phyloP scores from a whole-genome alignment of 2,888 invertebrate genomes.

The Eutolmus rufibarbis region DNA sequence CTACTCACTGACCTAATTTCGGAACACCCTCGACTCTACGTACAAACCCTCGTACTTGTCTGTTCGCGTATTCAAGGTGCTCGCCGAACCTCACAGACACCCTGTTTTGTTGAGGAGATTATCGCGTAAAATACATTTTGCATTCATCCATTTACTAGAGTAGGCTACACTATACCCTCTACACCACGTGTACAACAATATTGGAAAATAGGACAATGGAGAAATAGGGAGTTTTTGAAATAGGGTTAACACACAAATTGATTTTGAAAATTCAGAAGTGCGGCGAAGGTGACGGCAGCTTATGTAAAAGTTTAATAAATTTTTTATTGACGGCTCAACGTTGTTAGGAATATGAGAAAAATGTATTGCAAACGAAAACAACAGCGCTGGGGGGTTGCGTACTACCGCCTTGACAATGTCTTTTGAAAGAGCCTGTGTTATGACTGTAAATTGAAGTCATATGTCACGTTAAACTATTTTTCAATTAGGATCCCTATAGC shows the following conservation, averaged over 20 bases:
- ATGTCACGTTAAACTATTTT: background rate
- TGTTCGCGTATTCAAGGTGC: background rate
- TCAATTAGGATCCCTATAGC: too few species aligned
- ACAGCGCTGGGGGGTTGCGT: background rate
- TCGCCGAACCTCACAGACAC: background rate
- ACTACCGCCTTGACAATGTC: background rate
- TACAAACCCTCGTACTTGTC: background rate
- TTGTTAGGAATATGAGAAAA: background rate
- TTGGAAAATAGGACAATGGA: background rate
- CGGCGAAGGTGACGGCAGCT: background rate
- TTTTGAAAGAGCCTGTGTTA: background rate
- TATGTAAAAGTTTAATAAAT: background rate
- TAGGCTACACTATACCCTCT: background rate
- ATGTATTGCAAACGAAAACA: background rate
- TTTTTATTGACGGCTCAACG: background rate
- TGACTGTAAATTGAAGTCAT: background rate
- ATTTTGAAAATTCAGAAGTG: background rate
- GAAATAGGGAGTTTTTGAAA: background rate
- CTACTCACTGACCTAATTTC: conserved; percentile 12
- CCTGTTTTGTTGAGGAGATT: background rate
- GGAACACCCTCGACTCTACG: background rate
- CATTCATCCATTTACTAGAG: background rate
- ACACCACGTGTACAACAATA: background rate
- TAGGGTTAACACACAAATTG: background rate
- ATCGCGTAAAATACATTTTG: background rate